Evolutionary conservation across 2,797 vertebrate genomes (phyloP).

Genomic region (Falco concolor): DNA sequence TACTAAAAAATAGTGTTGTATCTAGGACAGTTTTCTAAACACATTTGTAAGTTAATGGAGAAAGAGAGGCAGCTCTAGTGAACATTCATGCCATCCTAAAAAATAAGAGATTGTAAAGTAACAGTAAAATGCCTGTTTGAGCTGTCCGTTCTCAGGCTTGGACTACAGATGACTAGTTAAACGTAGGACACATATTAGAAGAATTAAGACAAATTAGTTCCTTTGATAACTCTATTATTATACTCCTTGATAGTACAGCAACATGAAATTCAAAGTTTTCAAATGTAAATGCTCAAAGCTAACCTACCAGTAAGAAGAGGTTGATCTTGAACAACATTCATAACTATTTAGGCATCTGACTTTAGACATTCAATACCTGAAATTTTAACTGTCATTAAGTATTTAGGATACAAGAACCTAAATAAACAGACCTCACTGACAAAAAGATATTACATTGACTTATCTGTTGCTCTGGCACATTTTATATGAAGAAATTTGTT

Average conservation of each 20-base stretch:
- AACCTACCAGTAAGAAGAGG: not conserved
- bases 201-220: not conserved
- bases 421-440: not conserved
- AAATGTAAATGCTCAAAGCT: not conserved
- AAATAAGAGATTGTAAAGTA: not conserved
- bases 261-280: not conserved
- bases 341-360: not conserved
- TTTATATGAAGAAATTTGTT: not conserved
- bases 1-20: not conserved
- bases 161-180: not conserved
- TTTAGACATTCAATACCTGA: not conserved
- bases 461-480: not conserved
- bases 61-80: not conserved
- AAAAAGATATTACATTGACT: not conserved
- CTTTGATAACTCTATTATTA: not conserved
- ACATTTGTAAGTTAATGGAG: not conserved
- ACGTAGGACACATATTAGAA: not conserved
- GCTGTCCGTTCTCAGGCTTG: not conserved
- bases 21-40: not conserved
- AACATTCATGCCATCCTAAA: not conserved
- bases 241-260: not conserved
- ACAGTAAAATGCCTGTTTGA: not conserved
- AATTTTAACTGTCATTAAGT: not conserved
- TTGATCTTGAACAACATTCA: not conserved
- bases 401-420: not conserved